Conservation (phyloP, 2,888 invertebrate genomes). For the Tetheella fluctuosa region DNA sequence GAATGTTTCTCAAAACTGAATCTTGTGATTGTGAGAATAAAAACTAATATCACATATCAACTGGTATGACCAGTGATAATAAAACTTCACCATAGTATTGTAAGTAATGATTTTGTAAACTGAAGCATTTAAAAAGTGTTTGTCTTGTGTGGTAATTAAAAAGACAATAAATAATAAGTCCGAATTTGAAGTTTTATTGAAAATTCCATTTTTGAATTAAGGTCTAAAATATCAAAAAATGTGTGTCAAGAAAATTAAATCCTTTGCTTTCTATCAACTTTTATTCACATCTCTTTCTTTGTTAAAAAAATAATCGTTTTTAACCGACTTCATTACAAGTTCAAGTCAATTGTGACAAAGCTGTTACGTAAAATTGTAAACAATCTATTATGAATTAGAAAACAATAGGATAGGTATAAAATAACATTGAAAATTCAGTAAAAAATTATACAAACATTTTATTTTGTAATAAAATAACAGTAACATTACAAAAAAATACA, state of each 20-base stretch:
- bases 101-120: constrained; percentile 7
- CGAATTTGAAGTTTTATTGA: constrained; percentile 1
- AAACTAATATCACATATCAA: not conserved
- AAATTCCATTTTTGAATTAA: not conserved
- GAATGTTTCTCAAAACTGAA: not conserved
- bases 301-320: no score
- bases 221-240: no score
- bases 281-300: no score
- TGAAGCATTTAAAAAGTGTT: constrained; percentile 7
- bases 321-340: no score
- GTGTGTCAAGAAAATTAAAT: no score
- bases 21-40: not conserved
- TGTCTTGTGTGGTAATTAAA: not conserved
- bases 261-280: no score
- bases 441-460: not conserved
- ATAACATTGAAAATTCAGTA: not conserved
- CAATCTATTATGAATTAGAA: not conserved
- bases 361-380: not conserved
- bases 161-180: not conserved
- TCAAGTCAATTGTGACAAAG: no score
- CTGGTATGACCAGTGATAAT: constrained; percentile 9
- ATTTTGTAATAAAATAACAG: not conserved
- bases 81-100: not conserved
- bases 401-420: not conserved
- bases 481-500: not conserved